Percentiles rank a stretch among this genome's conserved stretches.
phyloP scores from a whole-genome alignment of 2,888 invertebrate genomes.

The Criorhina ranunculi region DNA sequence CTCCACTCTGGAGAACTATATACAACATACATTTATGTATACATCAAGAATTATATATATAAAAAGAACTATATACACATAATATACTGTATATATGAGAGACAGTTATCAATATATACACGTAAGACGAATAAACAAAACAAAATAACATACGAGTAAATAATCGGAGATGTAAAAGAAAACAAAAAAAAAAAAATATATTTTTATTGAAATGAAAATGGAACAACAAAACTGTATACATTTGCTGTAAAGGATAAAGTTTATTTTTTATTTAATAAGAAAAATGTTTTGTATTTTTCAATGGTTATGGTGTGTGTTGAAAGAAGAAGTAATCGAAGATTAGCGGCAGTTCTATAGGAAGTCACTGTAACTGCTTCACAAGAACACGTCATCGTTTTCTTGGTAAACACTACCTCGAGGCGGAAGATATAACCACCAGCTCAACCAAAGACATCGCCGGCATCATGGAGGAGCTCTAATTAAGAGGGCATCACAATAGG shows the following conservation, averaged over 20 bases:
- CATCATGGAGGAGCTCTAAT: too few relatives aligned
- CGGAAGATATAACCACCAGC: too few relatives aligned
- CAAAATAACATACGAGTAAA: too few relatives aligned
- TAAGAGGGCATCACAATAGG: too few relatives aligned
- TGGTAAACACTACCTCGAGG: too few relatives aligned
- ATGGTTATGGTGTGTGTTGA: too few relatives aligned
- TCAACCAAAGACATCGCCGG: too few relatives aligned
- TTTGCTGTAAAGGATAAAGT: slow-evolving; percentile 72
- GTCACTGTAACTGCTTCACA: too few relatives aligned
- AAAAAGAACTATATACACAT: slow-evolving; percentile 55
- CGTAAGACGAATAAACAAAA: slow-evolving; percentile 36
- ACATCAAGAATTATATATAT: slow-evolving; percentile 61
- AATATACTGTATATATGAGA: slow-evolving; percentile 54
- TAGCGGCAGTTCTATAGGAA: too few relatives aligned
- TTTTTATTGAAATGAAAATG: slow-evolving; percentile 60
- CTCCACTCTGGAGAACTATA: slow-evolving; percentile 20
- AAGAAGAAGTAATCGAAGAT: too few relatives aligned
- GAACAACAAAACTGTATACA: slow-evolving; percentile 57
- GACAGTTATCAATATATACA: slow-evolving; percentile 68
- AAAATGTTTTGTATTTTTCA: not conserved
- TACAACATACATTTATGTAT: slow-evolving; percentile 69
- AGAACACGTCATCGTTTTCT: too few relatives aligned
- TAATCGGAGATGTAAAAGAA: slow-evolving; percentile 25
- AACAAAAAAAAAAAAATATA: slow-evolving; percentile 34
- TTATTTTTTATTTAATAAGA: slow-evolving; percentile 74